A percentile compares a stretch with the other conserved stretches of the same genome.
These are phyloP conservation scores for Acipenser ruthenus DNA, from an alignment of 2,797 vertebrate species.

Conservation along the genomic window DNA sequence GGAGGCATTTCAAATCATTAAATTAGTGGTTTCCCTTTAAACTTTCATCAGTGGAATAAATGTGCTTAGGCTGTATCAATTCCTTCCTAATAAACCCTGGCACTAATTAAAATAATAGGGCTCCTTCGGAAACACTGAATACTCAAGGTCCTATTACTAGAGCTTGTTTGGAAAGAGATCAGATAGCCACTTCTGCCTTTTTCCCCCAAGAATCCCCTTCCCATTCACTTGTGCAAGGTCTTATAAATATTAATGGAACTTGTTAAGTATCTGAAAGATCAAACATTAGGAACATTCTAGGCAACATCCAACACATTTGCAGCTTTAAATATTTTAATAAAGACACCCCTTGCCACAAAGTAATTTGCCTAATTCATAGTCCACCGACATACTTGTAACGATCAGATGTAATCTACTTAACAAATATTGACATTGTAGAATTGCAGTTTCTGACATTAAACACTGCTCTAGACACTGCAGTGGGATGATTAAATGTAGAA, in stretches of 20 bases:
- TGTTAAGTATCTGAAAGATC: slow-evolving; percentile 16
- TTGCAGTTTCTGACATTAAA: not conserved
- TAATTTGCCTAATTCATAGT: slow-evolving; percentile 17
- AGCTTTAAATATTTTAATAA: slow-evolving; percentile 17
- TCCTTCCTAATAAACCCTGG: not conserved
- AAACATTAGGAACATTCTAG: slow-evolving; percentile 5
- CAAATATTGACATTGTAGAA: slow-evolving; percentile 3
- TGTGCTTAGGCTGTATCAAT: not conserved
- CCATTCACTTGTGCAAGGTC: slow-evolving; percentile 14
- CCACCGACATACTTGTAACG: slow-evolving; percentile 5
- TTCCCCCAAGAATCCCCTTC: not conserved
- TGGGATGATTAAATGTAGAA: not conserved
- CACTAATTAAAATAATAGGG: slow-evolving; percentile 1
- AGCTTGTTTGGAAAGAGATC: slow-evolving; percentile 10
- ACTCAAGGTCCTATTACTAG: slow-evolving; percentile 5
- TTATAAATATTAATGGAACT: slow-evolving; percentile 17
- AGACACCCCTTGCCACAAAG: slow-evolving; percentile 14
- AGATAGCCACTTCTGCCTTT: slow-evolving; percentile 3
- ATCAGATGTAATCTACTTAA: slow-evolving; percentile 11
- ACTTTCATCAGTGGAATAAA: no score
- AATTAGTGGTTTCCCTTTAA: not conserved
- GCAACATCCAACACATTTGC: slow-evolving; percentile 11
- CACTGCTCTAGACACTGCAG: not conserved
- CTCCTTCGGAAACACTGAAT: slow-evolving; percentile 7
- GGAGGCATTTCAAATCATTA: not conserved